Percentiles rank a stretch among this genome's conserved stretches.
phyloP scores from a whole-genome alignment of 2,797 vertebrate genomes.

The Gadopsis marmoratus region DNA sequence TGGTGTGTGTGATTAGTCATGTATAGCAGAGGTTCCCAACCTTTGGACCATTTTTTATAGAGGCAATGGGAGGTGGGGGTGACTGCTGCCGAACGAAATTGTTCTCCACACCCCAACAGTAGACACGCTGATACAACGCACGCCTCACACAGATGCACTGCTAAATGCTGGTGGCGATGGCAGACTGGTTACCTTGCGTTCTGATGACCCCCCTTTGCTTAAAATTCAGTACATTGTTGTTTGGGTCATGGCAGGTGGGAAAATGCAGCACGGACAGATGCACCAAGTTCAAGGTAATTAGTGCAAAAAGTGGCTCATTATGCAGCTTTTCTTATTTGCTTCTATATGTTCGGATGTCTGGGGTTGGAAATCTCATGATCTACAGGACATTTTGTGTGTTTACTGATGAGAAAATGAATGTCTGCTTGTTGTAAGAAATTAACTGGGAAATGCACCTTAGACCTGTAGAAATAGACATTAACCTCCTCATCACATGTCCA shows the following conservation, averaged over 20 bases:
- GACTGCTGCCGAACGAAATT: no score
- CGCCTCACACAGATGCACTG: not conserved
- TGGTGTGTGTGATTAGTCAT: slow-evolving; percentile 18
- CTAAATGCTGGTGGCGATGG: not conserved
- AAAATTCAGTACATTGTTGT: not conserved
- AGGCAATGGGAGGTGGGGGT: not conserved
- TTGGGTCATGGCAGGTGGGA: not conserved
- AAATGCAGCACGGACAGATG: not conserved
- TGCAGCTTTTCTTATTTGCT: not conserved
- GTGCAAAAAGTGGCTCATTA: not conserved
- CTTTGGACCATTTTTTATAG: not conserved
- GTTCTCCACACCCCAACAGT: not conserved
- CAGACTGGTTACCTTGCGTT: not conserved
- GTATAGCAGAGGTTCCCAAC: not conserved
- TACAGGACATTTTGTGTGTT: not conserved
- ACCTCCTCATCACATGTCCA: not conserved
- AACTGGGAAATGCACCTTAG: not conserved
- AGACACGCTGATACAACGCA: not conserved
- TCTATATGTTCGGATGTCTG: no score
- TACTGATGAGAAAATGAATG: not conserved
- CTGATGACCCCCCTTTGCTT: not conserved
- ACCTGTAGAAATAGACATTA: not conserved
- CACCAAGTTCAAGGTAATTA: not conserved
- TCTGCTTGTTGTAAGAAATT: not conserved
- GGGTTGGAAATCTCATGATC: not conserved